Conservation (phyloP, 2,888 invertebrate genomes). For the Camptogramma bilineatum region DNA sequence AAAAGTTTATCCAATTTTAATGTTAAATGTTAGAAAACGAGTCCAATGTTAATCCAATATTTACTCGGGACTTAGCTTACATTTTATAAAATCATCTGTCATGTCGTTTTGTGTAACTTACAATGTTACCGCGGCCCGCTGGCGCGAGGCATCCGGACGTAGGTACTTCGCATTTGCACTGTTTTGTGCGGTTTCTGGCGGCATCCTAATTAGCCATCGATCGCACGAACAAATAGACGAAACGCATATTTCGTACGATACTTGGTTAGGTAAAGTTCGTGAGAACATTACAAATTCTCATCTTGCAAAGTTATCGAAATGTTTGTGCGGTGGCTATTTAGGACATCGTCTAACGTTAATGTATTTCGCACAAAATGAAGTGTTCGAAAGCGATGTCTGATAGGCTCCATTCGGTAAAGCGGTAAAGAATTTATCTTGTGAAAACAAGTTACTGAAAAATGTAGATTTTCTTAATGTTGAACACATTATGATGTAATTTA, state of each 20-base stretch:
- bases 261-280: too few species aligned
- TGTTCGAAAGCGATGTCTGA: slow-evolving; percentile 62
- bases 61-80: slow-evolving; percentile 44
- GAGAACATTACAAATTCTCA: too few species aligned
- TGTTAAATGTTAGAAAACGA: slow-evolving; percentile 41
- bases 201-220: background rate
- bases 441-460: slow-evolving; percentile 63
- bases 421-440: slow-evolving; percentile 57
- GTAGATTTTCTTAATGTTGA: slow-evolving; percentile 73
- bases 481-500: slow-evolving; percentile 77
- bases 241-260: background rate
- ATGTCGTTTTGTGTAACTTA: slow-evolving; percentile 32
- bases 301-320: too few species aligned
- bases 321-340: background rate
- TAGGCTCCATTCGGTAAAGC: slow-evolving; percentile 72
- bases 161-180: slow-evolving; percentile 39
- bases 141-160: slow-evolving; percentile 1
- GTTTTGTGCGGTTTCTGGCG: slow-evolving; percentile 45
- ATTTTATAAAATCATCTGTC: slow-evolving; percentile 37
- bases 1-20: slow-evolving; percentile 41
- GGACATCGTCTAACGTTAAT: slow-evolving; percentile 30
- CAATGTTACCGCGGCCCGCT: slow-evolving; percentile 46
- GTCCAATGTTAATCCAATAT: slow-evolving; percentile 45
- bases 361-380: slow-evolving; percentile 70
- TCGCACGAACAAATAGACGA: background rate